These are phyloP conservation scores for Pseudomyrmex dendroicus DNA, from an alignment of 1,140 invertebrate species.

Conservation along the genomic window DNA sequence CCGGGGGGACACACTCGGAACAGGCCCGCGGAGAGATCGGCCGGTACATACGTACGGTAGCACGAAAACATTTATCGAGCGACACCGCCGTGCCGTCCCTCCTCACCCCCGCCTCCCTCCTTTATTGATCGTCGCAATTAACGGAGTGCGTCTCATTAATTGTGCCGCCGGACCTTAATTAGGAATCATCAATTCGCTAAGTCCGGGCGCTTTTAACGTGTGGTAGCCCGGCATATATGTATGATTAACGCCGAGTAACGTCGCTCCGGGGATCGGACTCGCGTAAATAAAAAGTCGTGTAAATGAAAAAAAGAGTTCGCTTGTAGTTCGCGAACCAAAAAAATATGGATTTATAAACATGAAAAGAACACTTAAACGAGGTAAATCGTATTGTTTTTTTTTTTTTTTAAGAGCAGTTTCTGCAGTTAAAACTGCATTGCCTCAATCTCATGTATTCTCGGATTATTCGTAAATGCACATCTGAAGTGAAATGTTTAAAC, in stretches of 20 bases:
- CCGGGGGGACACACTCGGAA: neutral
- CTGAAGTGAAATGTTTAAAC: too few species aligned
- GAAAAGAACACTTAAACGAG: neutral
- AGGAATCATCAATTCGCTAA: constrained; percentile 82
- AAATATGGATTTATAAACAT: constrained; percentile 7
- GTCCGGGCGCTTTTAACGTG: constrained; percentile 52
- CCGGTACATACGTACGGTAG: constrained; percentile 76
- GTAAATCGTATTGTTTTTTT: too few species aligned
- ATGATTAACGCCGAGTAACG: constrained; percentile 73
- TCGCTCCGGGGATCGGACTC: neutral
- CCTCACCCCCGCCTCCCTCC: neutral
- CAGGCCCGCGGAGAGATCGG: constrained; percentile 20
- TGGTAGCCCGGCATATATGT: constrained; percentile 66
- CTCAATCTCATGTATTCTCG: too few species aligned
- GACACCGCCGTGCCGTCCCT: constrained; percentile 67
- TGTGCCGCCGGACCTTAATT: constrained; percentile 81
- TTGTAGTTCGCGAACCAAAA: neutral
- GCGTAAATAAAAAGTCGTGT: constrained; percentile 55
- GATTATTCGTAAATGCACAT: too few species aligned
- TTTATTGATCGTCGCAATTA: constrained; percentile 84
- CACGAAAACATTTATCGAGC: constrained; percentile 82
- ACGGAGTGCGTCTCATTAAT: constrained; percentile 82
- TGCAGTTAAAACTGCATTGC: neutral
- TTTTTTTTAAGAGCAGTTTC: neutral
- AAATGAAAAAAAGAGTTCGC: constrained; percentile 70